Conservation (phyloP, 2,888 invertebrate genomes). For the Fragum sueziense region DNA sequence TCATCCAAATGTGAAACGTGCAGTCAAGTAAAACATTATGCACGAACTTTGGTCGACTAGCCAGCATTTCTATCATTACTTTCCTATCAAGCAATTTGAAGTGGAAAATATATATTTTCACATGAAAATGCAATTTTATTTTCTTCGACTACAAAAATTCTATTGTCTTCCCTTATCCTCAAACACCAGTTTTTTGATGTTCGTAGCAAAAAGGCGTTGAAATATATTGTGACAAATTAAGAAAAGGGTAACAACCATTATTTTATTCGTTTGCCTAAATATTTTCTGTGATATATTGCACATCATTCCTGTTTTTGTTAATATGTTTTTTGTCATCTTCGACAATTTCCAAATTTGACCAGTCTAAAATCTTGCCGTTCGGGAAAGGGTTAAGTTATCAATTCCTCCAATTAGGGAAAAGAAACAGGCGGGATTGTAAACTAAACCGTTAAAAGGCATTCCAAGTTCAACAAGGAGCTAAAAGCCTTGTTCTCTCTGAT, state of each 20-base stretch:
- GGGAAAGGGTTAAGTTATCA: background rate
- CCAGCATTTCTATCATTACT: no score
- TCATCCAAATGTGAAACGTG: no score
- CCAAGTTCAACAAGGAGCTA: slow-evolving; percentile 4
- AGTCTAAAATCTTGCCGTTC: background rate
- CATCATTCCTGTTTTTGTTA: background rate
- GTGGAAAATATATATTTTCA: no score
- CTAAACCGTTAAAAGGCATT: background rate
- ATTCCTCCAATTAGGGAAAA: background rate
- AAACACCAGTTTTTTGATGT: background rate
- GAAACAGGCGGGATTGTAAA: background rate
- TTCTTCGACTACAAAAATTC: no score
- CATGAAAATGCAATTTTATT: no score
- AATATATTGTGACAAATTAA: background rate
- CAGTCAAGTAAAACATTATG: no score
- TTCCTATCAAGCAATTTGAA: no score
- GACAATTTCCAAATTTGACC: background rate
- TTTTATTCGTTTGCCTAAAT: background rate
- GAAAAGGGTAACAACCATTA: background rate
- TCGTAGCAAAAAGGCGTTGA: background rate
- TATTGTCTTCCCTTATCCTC: background rate
- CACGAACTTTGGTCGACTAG: no score
- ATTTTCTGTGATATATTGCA: background rate
- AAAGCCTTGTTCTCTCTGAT: background rate
- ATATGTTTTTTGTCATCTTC: background rate